These are phyloP conservation scores for Drosophila mauritiana DNA, from an alignment of 1,140 invertebrate genomes.

Conservation along the genomic window DNA sequence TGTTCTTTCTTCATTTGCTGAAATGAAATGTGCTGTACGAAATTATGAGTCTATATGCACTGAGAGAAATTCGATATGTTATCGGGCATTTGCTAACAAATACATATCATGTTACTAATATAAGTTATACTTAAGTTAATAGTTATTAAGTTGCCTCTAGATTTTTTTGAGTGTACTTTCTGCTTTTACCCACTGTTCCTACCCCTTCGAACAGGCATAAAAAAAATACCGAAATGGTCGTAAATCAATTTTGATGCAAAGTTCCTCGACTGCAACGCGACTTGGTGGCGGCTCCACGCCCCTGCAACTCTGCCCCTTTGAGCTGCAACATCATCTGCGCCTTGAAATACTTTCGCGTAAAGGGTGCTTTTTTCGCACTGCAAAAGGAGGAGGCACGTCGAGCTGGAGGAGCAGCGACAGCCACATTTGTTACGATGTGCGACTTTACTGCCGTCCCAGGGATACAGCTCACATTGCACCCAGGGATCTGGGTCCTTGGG, in stretches of 20 bases:
- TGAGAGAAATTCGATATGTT: not conserved
- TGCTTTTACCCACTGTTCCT: constrained; percentile 7
- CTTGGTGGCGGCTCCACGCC: constrained; percentile 27
- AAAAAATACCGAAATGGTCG: constrained; percentile 55
- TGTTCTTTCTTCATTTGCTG: constrained; percentile 1
- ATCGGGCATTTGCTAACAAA: too few species aligned
- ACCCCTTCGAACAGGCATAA: constrained; percentile 27
- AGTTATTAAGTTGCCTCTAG: not conserved
- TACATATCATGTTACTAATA: too few species aligned
- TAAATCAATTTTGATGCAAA: constrained; percentile 74
- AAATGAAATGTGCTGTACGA: constrained; percentile 33
- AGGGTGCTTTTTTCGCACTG: constrained; percentile 38
- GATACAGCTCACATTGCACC: not conserved
- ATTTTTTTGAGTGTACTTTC: not conserved
- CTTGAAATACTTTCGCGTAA: constrained; percentile 36
- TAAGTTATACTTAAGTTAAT: not conserved
- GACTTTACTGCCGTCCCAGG: constrained; percentile 4
- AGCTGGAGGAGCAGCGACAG: constrained; percentile 1
- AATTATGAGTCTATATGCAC: constrained; percentile 23
- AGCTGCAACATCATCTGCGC: constrained; percentile 10
- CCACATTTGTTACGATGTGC: constrained; percentile 36
- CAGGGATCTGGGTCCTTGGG: constrained; percentile 5
- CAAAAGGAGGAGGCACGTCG: not conserved
- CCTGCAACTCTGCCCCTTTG: not conserved
- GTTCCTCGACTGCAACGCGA: constrained; percentile 34